Evolutionary conservation across 2,113 vertebrate species (phyloP).

Genomic region (Mola mola): DNA sequence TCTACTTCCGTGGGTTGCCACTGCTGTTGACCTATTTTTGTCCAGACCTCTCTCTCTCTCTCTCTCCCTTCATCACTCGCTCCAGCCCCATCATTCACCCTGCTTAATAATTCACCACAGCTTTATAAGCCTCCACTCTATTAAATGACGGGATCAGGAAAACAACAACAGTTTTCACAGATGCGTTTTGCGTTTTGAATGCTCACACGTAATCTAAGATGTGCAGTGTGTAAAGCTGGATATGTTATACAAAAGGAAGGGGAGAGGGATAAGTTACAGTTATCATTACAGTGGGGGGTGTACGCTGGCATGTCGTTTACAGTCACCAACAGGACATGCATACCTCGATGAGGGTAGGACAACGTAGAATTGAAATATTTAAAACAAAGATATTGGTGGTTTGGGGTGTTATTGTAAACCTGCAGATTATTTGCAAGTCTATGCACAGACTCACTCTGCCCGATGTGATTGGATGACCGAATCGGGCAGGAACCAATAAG

Average conservation of each 20-base stretch:
- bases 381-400: constrained; percentile 27
- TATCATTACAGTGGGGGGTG: not conserved
- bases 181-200: constrained; percentile 13
- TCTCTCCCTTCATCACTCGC: constrained; percentile 47
- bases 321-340: constrained; percentile 7
- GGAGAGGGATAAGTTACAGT: not conserved
- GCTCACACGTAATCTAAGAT: constrained; percentile 1
- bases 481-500: constrained; percentile 71
- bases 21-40: constrained; percentile 83
- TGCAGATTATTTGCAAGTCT: constrained; percentile 72
- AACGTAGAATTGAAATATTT: not conserved
- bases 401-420: constrained; percentile 65
- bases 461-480: constrained; percentile 64
- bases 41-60: constrained; percentile 66
- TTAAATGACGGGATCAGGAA: constrained; percentile 57
- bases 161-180: constrained; percentile 55
- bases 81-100: constrained; percentile 76
- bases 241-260: not conserved
- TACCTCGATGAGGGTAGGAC: constrained; percentile 20
- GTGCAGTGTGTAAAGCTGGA: not conserved
- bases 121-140: constrained; percentile 67
- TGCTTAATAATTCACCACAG: constrained; percentile 81
- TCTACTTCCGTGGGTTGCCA: constrained; percentile 78
- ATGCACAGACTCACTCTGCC: constrained; percentile 53
- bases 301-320: constrained; percentile 11